These are phyloP conservation scores for Numenius phaeopus DNA, from an alignment of 2,797 vertebrate genomes.

Conservation along the genomic window DNA sequence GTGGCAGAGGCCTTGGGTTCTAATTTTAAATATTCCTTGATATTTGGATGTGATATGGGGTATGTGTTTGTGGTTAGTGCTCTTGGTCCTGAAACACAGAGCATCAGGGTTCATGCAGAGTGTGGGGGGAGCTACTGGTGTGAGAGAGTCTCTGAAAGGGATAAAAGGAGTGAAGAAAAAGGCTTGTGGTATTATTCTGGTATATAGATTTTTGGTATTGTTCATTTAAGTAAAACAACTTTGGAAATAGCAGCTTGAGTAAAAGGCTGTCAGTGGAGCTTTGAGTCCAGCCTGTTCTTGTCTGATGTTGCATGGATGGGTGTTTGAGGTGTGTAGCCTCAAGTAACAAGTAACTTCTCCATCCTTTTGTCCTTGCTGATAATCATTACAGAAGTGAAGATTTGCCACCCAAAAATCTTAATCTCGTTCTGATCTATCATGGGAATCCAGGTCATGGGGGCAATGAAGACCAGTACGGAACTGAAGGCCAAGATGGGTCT, in stretches of 20 bases:
- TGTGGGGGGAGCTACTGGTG: not conserved
- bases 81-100: not conserved
- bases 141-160: not conserved
- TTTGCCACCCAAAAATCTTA: not conserved
- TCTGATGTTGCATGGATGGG: not conserved
- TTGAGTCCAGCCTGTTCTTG: not conserved
- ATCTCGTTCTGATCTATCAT: not conserved
- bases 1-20: not conserved
- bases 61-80: not conserved
- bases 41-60: not conserved
- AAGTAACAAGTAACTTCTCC: not conserved
- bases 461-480: not conserved
- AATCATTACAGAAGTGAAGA: not conserved
- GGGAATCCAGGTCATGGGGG: not conserved
- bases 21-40: not conserved
- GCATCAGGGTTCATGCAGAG: not conserved
- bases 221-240: not conserved
- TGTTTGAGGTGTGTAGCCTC: not conserved
- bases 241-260: not conserved
- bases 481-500: fast-evolving
- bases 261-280: not conserved
- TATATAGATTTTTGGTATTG: not conserved
- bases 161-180: not conserved
- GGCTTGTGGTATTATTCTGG: not conserved
- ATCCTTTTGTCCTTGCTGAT: not conserved